phyloP scores from a whole-genome alignment of 30 jellyfish, hydroid and myxozoan species.

The Aurelia sp. region DNA sequence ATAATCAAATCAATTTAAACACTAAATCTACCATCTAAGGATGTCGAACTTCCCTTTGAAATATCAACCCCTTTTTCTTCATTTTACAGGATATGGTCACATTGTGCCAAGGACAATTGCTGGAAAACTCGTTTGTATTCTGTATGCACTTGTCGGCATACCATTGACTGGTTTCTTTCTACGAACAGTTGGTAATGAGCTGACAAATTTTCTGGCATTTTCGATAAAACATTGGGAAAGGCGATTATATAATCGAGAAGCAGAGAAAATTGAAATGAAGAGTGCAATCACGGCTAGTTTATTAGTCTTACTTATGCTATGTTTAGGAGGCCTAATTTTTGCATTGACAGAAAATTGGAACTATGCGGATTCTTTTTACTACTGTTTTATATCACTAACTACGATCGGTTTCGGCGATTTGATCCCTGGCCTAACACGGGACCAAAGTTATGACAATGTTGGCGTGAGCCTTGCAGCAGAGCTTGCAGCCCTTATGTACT shows the following conservation, averaged over 20 bases:
- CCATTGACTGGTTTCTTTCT: conserved; percentile 91
- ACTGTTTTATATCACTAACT: conserved; percentile 84
- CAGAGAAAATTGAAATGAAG: conserved; percentile 87
- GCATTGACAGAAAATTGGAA: conserved; percentile 72
- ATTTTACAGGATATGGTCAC: conserved; percentile 84
- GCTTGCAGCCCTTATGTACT: conserved; percentile 75
- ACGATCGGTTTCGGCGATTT: conserved; percentile 93
- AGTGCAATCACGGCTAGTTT: conserved; percentile 80
- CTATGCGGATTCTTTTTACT: conserved; percentile 79
- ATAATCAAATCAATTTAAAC: too few relatives aligned
- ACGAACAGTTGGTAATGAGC: conserved; percentile 94
- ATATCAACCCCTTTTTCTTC: not conserved
- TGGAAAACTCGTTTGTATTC: conserved; percentile 82
- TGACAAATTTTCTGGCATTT: conserved; percentile 69
- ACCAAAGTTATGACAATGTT: not conserved
- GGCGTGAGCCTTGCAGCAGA: conserved; percentile 76
- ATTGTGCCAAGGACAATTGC: conserved; percentile 83
- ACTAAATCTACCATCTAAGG: not conserved
- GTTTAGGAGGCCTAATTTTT: conserved; percentile 78
- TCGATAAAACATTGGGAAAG: conserved; percentile 75
- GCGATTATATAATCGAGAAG: conserved; percentile 81
- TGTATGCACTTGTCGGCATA: conserved; percentile 87
- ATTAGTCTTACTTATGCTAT: conserved; percentile 71
- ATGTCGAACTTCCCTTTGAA: not conserved
- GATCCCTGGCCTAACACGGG: conserved; percentile 74